Conservation (phyloP, 2,888 invertebrate species). For the Lysandra coridon region DNA sequence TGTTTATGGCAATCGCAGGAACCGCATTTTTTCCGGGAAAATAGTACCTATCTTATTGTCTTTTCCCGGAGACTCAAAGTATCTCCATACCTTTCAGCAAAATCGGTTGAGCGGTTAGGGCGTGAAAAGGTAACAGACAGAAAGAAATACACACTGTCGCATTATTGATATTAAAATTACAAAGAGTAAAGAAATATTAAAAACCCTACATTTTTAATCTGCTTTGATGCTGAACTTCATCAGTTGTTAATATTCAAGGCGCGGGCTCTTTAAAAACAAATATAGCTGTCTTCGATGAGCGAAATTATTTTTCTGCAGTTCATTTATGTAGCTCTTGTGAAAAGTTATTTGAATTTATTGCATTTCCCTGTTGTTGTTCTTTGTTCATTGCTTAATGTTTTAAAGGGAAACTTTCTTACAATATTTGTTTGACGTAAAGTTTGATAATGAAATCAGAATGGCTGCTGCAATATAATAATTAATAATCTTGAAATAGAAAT, state of each 20-base stretch:
- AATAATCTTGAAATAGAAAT: neutral
- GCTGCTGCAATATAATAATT: neutral
- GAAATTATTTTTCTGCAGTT: conserved; percentile 36
- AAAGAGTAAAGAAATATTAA: neutral
- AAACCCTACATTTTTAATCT: conserved; percentile 13
- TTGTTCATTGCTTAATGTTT: conserved; percentile 47
- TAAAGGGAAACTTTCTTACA: conserved; percentile 42
- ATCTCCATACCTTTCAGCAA: too few relatives aligned
- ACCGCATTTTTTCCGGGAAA: too few relatives aligned
- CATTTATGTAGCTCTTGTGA: conserved; percentile 52
- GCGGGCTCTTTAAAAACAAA: conserved; percentile 31
- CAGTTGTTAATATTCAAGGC: conserved; percentile 32
- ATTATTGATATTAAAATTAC: neutral
- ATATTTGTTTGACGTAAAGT: conserved; percentile 20
- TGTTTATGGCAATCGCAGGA: too few relatives aligned
- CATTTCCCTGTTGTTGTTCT: conserved; percentile 54
- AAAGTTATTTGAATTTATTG: conserved; percentile 55
- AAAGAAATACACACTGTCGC: too few relatives aligned
- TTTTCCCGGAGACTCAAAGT: too few relatives aligned
- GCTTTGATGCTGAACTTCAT: conserved; percentile 9
- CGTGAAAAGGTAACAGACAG: too few relatives aligned
- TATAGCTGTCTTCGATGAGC: conserved; percentile 33
- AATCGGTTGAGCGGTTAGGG: too few relatives aligned
- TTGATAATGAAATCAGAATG: neutral
- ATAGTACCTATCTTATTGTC: too few relatives aligned